Percentiles rank a stretch among this genome's conserved stretches.
Evolutionary conservation across 1,140 invertebrate species (phyloP).

Genomic region (Dufourea novaeangliae): DNA sequence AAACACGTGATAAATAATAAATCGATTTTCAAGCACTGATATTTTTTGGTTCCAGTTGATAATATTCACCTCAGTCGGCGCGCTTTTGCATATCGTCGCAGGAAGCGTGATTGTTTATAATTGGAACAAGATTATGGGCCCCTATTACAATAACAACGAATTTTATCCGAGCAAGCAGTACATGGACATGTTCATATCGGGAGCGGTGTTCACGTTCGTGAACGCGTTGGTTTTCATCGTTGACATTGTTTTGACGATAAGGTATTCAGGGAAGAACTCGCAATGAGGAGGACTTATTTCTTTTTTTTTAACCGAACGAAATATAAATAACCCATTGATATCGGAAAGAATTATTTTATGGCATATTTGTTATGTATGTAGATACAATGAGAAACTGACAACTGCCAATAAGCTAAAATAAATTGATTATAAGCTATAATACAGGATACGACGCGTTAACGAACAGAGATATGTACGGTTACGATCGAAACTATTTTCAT

Average conservation of each 20-base stretch:
- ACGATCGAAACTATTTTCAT: background rate
- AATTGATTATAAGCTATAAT: background rate
- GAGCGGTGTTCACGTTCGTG: conserved; percentile 82
- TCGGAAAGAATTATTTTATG: background rate
- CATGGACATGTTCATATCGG: conserved; percentile 84
- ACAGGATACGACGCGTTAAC: background rate
- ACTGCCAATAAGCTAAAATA: background rate
- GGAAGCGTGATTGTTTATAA: conserved; percentile 85
- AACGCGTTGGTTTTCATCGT: conserved; percentile 81
- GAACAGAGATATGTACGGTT: background rate
- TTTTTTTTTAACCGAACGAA: too few species aligned
- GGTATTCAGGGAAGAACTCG: conserved; percentile 56
- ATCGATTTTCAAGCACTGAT: too few species aligned
- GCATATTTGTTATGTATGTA: background rate
- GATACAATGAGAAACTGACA: background rate
- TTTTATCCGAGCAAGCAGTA: conserved; percentile 83
- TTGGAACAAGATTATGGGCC: conserved; percentile 78
- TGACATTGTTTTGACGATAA: conserved; percentile 82
- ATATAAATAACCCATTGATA: too few species aligned
- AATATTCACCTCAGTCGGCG: conserved; percentile 84
- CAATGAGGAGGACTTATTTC: background rate
- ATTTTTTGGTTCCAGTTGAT: conserved; percentile 78
- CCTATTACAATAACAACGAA: conserved; percentile 78
- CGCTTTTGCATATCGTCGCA: conserved; percentile 84
- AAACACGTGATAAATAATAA: too few species aligned